Evolutionary conservation across 2,797 vertebrate species (phyloP).

Genomic region (Squalus acanthias): DNA sequence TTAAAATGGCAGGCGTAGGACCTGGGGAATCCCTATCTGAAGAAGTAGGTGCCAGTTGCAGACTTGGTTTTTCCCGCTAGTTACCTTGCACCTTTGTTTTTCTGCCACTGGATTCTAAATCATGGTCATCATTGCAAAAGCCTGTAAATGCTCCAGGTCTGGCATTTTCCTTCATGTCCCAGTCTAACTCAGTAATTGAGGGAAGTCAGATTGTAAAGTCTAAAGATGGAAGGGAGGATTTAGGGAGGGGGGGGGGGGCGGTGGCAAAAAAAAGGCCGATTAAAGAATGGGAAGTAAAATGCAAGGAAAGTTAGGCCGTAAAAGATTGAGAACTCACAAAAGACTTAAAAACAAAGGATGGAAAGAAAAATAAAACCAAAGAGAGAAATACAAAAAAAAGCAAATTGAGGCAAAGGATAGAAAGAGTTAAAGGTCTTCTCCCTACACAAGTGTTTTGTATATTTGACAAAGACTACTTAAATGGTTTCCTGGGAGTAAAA

Average conservation of each 20-base stretch:
- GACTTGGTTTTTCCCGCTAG: not conserved
- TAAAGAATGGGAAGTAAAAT: not conserved
- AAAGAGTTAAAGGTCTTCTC: not conserved
- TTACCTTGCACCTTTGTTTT: conserved; percentile 16
- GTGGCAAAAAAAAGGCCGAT: not conserved
- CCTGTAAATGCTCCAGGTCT: not conserved
- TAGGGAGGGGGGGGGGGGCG: too few species aligned
- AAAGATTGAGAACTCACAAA: not conserved
- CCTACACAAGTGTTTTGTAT: not conserved
- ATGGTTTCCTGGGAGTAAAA: not conserved
- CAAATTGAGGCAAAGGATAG: not conserved
- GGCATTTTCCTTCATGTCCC: not conserved
- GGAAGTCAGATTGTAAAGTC: not conserved
- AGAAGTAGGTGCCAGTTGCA: conserved; percentile 4
- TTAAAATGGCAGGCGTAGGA: conserved; percentile 43
- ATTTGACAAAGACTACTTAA: not conserved
- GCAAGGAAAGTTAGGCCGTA: not conserved
- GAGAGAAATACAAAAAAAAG: conserved; percentile 8
- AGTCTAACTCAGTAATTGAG: not conserved
- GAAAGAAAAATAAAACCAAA: conserved; percentile 32
- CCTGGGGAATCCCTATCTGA: not conserved
- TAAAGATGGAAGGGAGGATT: not conserved
- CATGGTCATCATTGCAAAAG: conserved; percentile 10
- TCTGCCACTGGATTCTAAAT: not conserved
- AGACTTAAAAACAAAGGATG: not conserved